These are phyloP conservation scores for Ceratoteleas bidentatus DNA, from an alignment of 1,140 invertebrate genomes.

Conservation along the genomic window DNA sequence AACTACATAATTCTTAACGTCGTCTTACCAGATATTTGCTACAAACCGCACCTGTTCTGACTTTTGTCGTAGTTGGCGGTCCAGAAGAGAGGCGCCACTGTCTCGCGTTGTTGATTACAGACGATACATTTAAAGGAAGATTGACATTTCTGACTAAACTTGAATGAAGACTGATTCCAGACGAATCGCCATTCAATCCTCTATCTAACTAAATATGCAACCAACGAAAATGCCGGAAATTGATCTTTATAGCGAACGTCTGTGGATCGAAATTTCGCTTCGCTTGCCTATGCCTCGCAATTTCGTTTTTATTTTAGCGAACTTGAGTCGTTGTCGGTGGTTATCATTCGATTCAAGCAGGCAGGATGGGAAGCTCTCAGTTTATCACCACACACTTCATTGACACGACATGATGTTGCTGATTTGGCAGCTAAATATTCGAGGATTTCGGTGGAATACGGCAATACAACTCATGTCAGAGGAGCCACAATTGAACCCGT, in stretches of 20 bases:
- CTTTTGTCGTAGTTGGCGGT: conserved; percentile 77
- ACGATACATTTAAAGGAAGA: conserved; percentile 69
- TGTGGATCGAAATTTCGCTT: no score
- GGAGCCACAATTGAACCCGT: conserved; percentile 64
- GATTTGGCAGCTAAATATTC: conserved; percentile 15
- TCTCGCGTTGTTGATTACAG: conserved; percentile 74
- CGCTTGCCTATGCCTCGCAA: no score
- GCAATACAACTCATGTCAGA: conserved; percentile 71
- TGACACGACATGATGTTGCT: conserved; percentile 17
- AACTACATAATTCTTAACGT: background rate
- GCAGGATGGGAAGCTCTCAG: background rate
- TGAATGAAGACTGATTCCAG: background rate
- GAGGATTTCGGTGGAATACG: conserved; percentile 62
- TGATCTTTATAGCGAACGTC: no score
- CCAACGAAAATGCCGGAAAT: no score
- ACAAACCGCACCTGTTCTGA: conserved; percentile 75
- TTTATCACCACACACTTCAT: conserved; percentile 4
- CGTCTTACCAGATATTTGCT: conserved; percentile 29
- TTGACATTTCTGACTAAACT: conserved; percentile 26
- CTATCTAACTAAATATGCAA: no score
- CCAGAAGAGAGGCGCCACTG: conserved; percentile 79
- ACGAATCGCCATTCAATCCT: background rate
- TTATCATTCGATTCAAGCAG: background rate
- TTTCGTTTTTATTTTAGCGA: background rate
- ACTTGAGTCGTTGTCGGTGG: background rate